phyloP scores from a whole-genome alignment of 2,113 vertebrate species.

The Phrynocephalus versicolor region DNA sequence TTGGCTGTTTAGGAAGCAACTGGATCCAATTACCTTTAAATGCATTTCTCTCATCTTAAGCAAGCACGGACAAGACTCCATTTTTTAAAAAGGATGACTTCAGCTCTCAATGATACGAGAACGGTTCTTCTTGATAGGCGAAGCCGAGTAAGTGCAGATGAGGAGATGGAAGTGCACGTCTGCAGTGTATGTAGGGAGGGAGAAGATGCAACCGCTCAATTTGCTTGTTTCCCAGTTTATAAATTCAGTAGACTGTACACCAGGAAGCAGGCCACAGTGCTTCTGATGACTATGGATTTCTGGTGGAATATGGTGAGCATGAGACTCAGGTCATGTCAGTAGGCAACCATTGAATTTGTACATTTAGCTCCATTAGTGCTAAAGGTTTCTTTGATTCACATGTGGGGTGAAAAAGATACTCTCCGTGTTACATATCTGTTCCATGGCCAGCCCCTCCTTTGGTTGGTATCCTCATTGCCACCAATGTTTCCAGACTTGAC shows the following conservation, averaged over 20 bases:
- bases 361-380: neutral
- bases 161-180: neutral
- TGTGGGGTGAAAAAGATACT: neutral
- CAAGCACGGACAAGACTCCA: constrained; percentile 36
- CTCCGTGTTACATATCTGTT: neutral
- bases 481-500: neutral
- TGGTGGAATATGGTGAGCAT: neutral
- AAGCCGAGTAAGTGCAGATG: neutral
- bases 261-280: neutral
- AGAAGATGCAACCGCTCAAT: neutral
- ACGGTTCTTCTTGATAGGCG: constrained; percentile 36
- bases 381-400: neutral
- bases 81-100: constrained; percentile 9
- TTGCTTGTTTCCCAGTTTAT: neutral
- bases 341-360: neutral
- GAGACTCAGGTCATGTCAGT: neutral
- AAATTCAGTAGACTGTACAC: neutral
- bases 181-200: neutral
- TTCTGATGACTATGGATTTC: neutral
- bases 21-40: constrained; percentile 68
- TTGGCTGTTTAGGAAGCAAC: constrained; percentile 70
- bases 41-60: constrained; percentile 50
- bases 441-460: neutral
- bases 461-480: neutral
- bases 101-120: constrained; percentile 19